A percentile compares a stretch with the other conserved stretches of the same genome.
These are phyloP conservation scores for Ara ararauna DNA, from an alignment of 2,797 vertebrate species.

Conservation along the genomic window DNA sequence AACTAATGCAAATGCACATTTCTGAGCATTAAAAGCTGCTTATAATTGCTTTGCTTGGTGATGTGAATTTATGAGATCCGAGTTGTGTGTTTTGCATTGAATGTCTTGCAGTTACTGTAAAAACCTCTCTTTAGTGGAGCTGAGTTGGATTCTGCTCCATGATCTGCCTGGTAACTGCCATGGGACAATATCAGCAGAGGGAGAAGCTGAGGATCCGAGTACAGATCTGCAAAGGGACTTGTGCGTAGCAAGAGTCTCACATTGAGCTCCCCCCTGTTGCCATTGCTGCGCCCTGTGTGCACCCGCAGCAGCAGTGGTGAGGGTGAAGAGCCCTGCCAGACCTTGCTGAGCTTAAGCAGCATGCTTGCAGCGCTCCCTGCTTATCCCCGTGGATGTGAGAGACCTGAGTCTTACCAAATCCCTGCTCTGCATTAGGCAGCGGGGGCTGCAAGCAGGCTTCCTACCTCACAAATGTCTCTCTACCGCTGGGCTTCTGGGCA, in stretches of 20 bases:
- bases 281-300: not conserved
- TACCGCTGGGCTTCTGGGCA: not conserved
- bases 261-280: not conserved
- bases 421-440: not conserved
- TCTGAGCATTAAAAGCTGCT: not conserved
- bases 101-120: not conserved
- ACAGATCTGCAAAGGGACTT: not conserved
- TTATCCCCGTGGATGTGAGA: not conserved
- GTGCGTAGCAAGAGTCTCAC: not conserved
- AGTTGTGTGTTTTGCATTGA: not conserved
- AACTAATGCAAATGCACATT: not conserved
- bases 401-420: not conserved
- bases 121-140: not conserved
- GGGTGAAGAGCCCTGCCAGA: not conserved
- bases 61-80: not conserved
- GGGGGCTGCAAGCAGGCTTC: not conserved
- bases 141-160: not conserved
- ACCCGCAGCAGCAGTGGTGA: not conserved
- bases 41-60: not conserved
- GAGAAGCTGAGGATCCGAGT: not conserved
- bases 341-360: not conserved
- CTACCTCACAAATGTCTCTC: not conserved
- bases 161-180: not conserved
- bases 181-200: not conserved
- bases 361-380: not conserved